Evolutionary conservation across 2,888 invertebrate genomes (phyloP).

Genomic region (Troilus luridus): DNA sequence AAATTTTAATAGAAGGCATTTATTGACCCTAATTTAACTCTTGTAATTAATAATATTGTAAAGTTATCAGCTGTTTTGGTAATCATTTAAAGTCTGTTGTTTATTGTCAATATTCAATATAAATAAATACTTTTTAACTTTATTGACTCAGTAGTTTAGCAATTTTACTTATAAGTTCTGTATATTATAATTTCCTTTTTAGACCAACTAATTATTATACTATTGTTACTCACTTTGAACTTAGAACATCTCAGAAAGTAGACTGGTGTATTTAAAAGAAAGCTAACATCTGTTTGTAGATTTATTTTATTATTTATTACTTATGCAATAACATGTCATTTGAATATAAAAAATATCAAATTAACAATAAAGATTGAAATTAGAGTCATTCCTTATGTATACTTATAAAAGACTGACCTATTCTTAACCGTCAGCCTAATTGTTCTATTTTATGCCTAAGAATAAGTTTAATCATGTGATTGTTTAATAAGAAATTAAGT

Average conservation of each 20-base stretch:
- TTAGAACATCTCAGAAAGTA: not conserved
- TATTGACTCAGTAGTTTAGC: not conserved
- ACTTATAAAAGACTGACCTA: conserved; percentile 6
- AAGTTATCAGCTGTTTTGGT: not conserved
- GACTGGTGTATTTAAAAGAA: not conserved
- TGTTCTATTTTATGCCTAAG: conserved; percentile 1
- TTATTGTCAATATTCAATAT: conserved; percentile 9
- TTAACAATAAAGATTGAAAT: not conserved
- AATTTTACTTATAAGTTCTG: not conserved
- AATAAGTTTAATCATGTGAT: not conserved
- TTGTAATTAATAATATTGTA: not conserved
- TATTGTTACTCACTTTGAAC: not conserved
- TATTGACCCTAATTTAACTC: too few relatives aligned
- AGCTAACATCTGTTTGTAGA: not conserved
- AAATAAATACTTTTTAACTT: not conserved
- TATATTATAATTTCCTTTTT: not conserved
- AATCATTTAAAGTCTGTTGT: not conserved
- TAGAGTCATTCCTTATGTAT: not conserved
- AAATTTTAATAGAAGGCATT: too few relatives aligned
- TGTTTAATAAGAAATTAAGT: not conserved
- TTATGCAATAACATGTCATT: not conserved
- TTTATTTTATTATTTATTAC: not conserved
- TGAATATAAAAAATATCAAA: not conserved
- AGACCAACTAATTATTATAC: not conserved
- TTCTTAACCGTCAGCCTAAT: conserved; percentile 27